Percentiles rank a stretch among this genome's conserved stretches.
Conservation (phyloP, 2,797 vertebrate species). For the Cichlasoma orientale region DNA sequence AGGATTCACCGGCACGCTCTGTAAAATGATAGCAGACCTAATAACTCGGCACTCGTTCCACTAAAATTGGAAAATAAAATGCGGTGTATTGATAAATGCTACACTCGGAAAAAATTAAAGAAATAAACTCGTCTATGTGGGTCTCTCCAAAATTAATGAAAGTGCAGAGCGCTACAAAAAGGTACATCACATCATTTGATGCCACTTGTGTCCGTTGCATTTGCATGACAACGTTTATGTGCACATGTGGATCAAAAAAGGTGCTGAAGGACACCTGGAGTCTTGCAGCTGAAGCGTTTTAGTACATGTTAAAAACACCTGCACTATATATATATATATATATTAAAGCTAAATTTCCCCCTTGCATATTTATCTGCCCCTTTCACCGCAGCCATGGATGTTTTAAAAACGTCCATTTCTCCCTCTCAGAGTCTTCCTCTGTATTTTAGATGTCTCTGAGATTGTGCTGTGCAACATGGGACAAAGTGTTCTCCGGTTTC, state of each 20-base stretch:
- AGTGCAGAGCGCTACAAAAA: not conserved
- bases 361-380: not conserved
- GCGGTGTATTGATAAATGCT: not conserved
- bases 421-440: not conserved
- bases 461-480: not conserved
- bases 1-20: not conserved
- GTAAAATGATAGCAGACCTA: not conserved
- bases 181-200: not conserved
- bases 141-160: not conserved
- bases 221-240: not conserved
- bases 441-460: constrained; percentile 5
- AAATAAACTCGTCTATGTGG: not conserved
- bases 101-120: not conserved
- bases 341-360: not conserved
- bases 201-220: not conserved
- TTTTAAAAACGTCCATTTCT: constrained; percentile 1
- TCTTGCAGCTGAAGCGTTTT: not conserved
- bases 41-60: not conserved
- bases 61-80: not conserved
- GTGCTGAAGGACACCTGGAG: not conserved
- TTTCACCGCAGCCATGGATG: not conserved
- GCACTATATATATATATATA: not conserved
- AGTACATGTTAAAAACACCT: not conserved
- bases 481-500: not conserved
- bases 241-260: not conserved